Percentiles rank a stretch among this genome's conserved stretches.
Evolutionary conservation across 1,140 invertebrate genomes (phyloP).

Genomic region (Conus ventricosus): DNA sequence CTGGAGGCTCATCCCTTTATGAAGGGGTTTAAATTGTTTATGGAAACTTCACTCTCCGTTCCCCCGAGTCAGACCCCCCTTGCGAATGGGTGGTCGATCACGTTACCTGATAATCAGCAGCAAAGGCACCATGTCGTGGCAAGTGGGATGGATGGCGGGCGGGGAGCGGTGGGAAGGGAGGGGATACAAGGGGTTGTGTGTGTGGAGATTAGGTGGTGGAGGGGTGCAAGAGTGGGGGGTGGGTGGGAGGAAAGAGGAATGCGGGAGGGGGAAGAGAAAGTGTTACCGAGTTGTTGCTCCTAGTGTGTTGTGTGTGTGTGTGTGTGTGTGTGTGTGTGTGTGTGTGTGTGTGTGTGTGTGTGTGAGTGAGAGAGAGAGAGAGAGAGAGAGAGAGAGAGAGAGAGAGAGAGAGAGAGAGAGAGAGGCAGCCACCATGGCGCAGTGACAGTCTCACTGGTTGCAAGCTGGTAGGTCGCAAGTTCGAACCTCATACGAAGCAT

Average conservation of each 20-base stretch:
- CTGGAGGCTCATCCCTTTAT: neutral
- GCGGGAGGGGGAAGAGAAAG: neutral
- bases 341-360: neutral
- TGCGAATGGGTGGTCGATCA: neutral
- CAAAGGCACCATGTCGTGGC: neutral
- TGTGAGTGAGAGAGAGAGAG: neutral
- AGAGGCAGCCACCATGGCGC: neutral
- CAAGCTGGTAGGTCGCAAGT: too few species aligned
- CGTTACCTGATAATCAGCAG: slow-evolving; percentile 2
- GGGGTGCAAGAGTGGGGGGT: neutral
- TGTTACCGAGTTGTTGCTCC: neutral
- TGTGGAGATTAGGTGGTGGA: neutral
- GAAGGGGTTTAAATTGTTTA: neutral
- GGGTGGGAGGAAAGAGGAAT: neutral
- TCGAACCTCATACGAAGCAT: too few species aligned
- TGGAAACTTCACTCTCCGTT: neutral
- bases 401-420: slow-evolving; percentile 14
- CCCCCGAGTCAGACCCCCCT: neutral
- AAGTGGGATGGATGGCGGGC: neutral
- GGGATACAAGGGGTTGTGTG: neutral
- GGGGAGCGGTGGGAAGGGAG: neutral
- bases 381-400: neutral
- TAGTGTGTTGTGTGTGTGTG: neutral
- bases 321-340: neutral
- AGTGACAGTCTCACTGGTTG: too few species aligned